Conservation (phyloP, 2,797 vertebrate genomes). For the Ambastaia sidthimunki region DNA sequence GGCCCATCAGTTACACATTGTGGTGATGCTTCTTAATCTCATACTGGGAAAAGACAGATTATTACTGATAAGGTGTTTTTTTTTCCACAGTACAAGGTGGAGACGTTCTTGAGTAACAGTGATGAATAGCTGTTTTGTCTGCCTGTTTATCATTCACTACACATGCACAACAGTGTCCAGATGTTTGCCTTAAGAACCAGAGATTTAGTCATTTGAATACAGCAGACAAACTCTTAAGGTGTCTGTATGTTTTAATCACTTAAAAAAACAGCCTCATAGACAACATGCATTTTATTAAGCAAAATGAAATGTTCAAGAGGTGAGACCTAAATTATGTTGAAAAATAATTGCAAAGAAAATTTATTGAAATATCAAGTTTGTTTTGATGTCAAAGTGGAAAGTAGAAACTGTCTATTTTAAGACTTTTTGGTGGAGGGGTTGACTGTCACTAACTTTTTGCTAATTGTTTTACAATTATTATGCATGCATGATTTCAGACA, state of each 20-base stretch:
- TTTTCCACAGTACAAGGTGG: not conserved
- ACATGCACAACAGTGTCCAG: constrained; percentile 57
- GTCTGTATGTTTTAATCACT: not conserved
- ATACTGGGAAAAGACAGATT: not conserved
- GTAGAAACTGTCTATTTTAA: not conserved
- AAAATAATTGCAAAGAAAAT: not conserved
- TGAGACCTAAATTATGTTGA: not conserved
- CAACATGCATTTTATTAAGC: not conserved
- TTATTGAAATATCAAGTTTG: not conserved
- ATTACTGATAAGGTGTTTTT: not conserved
- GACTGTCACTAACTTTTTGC: too few relatives aligned
- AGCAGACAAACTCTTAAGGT: constrained; percentile 10
- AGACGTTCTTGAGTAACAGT: constrained; percentile 6
- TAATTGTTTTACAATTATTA: too few relatives aligned
- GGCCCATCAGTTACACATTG: constrained; percentile 20
- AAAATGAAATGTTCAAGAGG: constrained; percentile 6
- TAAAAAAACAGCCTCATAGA: not conserved
- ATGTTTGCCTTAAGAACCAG: constrained; percentile 41
- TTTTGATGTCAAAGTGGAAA: not conserved
- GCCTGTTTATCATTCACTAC: constrained; percentile 55
- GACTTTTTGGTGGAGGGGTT: too few relatives aligned
- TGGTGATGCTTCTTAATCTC: not conserved
- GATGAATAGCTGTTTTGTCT: constrained; percentile 54
- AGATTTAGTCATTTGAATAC: constrained; percentile 14
- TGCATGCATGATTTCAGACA: too few relatives aligned